Evolutionary conservation across 2,113 vertebrate genomes (phyloP).

Genomic region (Clarias magur): DNA sequence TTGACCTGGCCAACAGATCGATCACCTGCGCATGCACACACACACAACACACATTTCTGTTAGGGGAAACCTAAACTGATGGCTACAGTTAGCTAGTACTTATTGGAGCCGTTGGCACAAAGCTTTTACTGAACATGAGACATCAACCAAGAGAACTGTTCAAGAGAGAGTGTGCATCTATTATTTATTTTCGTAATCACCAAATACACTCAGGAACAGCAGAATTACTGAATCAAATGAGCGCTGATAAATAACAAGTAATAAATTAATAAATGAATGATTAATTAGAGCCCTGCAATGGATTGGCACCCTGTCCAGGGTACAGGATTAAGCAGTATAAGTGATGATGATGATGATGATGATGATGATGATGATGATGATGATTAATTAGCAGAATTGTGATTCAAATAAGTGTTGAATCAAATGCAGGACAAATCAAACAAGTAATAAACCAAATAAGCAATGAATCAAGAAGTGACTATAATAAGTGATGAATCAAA

Average conservation of each 20-base stretch:
- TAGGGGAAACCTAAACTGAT: not conserved
- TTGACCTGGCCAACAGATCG: constrained; percentile 78
- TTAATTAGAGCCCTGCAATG: no score
- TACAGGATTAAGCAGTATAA: no score
- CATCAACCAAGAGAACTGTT: not conserved
- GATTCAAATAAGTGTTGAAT: not conserved
- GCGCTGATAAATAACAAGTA: no score
- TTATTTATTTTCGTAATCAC: not conserved
- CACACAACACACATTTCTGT: not conserved
- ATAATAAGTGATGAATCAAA: not conserved
- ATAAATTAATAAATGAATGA: no score
- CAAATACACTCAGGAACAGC: not conserved
- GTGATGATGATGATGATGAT: no score
- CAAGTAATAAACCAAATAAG: not conserved
- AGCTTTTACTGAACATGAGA: not conserved
- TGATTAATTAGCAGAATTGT: not conserved
- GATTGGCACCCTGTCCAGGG: no score
- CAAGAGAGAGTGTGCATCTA: not conserved
- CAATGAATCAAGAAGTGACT: not conserved
- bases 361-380: no score
- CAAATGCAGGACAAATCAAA: not conserved
- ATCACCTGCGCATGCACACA: constrained; percentile 69
- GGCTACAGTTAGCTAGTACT: not conserved
- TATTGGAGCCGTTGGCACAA: not conserved
- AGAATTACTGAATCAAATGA: not conserved